A percentile compares a stretch with the other conserved stretches of the same genome.
Conservation (phyloP, 2,888 invertebrate genomes). For the Tenthredo scrophulariae region DNA sequence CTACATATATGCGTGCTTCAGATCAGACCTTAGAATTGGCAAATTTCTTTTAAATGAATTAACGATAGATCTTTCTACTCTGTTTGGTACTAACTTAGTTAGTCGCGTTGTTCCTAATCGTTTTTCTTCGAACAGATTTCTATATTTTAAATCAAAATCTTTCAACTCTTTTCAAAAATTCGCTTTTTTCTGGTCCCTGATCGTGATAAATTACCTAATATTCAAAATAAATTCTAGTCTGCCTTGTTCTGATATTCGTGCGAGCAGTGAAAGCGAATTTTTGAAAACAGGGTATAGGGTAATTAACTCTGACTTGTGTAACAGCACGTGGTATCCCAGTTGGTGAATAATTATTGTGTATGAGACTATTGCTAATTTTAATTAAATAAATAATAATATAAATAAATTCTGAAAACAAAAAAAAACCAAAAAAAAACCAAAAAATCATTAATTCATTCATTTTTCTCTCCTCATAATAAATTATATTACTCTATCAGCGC, state of each 20-base stretch:
- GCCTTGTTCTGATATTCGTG: neutral
- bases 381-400: slow-evolving; percentile 25
- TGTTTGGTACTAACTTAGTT: neutral
- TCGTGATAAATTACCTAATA: slow-evolving; percentile 23
- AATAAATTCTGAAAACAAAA: neutral
- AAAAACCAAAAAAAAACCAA: neutral
- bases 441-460: slow-evolving; percentile 29
- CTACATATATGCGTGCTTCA: neutral
- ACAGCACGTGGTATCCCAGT: slow-evolving; percentile 5
- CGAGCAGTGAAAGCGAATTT: neutral
- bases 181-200: neutral
- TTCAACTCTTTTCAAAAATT: neutral
- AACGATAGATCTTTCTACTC: neutral
- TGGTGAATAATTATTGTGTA: slow-evolving; percentile 29
- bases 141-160: neutral
- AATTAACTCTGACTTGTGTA: neutral
- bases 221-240: slow-evolving; percentile 39
- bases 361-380: slow-evolving; percentile 29
- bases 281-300: slow-evolving; percentile 1
- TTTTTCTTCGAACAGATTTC: neutral
- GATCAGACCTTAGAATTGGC: neutral
- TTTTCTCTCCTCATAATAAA: slow-evolving; percentile 25
- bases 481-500: neutral
- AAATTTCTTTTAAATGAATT: neutral
- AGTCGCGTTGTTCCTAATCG: neutral